These are phyloP conservation scores for Melitaea athalia DNA, from an alignment of 2,888 invertebrate species.

Conservation along the genomic window DNA sequence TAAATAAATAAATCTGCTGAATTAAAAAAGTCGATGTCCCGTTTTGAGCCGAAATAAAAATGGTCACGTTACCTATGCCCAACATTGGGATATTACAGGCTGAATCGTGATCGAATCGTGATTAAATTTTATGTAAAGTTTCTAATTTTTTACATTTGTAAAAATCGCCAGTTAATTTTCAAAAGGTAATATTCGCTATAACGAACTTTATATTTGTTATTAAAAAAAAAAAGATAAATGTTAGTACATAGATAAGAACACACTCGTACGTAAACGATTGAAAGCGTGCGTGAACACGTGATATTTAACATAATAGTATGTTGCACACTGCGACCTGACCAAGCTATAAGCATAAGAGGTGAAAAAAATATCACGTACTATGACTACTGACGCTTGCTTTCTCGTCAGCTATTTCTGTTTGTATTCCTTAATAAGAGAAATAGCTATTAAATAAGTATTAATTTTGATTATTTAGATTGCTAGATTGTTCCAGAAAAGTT, in stretches of 20 bases:
- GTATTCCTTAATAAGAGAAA: not conserved
- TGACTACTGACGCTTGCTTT: conserved; percentile 11
- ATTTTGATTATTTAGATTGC: too few relatives aligned
- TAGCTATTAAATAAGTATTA: not conserved
- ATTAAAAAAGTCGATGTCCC: too few relatives aligned
- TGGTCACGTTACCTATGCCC: too few relatives aligned
- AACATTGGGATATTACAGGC: too few relatives aligned
- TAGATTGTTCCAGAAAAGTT: too few relatives aligned
- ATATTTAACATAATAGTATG: conserved; percentile 18
- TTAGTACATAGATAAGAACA: not conserved
- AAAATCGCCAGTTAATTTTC: not conserved
- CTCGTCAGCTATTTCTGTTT: conserved; percentile 8
- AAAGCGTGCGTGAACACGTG: conserved; percentile 29
- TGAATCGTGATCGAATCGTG: too few relatives aligned
- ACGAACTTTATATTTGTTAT: not conserved
- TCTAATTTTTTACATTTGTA: not conserved
- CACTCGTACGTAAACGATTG: not conserved
- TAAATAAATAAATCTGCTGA: too few relatives aligned
- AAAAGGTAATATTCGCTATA: too few relatives aligned
- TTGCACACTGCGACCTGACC: conserved; percentile 11
- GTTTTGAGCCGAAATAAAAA: too few relatives aligned
- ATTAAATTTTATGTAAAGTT: too few relatives aligned
- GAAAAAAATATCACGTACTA: conserved; percentile 17
- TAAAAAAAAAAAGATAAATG: not conserved
- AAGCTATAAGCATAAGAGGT: conserved; percentile 1